Evolutionary conservation across 2,113 vertebrate genomes (phyloP).

Genomic region (Phrynosoma platyrhinos): DNA sequence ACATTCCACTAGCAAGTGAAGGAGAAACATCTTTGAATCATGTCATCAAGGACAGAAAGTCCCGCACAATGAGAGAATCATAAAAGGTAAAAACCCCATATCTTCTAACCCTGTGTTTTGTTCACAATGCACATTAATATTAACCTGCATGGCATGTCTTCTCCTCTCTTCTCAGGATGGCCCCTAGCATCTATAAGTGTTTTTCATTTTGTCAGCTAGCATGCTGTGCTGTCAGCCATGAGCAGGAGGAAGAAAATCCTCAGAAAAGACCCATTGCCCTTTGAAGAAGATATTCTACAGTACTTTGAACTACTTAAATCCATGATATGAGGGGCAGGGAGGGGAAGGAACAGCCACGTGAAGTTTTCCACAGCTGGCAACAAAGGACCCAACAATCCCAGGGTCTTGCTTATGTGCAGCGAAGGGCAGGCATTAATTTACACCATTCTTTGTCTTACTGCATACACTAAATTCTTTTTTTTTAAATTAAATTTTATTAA

Average conservation of each 20-base stretch:
- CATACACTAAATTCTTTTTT: not conserved
- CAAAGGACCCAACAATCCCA: not conserved
- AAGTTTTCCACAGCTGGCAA: not conserved
- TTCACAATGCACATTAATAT: not conserved
- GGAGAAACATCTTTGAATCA: not conserved
- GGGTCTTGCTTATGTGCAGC: not conserved
- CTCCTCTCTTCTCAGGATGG: not conserved
- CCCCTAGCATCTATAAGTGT: not conserved
- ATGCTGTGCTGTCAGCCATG: not conserved
- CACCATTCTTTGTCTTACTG: not conserved
- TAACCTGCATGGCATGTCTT: not conserved
- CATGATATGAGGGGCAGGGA: not conserved
- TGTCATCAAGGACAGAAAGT: not conserved
- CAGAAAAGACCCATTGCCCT: not conserved
- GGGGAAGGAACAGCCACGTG: not conserved
- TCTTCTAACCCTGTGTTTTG: not conserved
- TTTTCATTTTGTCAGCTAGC: not conserved
- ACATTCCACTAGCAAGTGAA: not conserved
- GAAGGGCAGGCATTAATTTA: not conserved
- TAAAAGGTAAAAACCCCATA: not conserved
- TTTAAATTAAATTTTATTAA: no score
- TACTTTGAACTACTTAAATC: not conserved
- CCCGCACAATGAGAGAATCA: not conserved
- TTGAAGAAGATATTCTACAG: not conserved
- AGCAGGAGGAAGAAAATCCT: not conserved